These are phyloP conservation scores for Larimichthys crocea DNA, from an alignment of 2,113 vertebrate species.

Conservation along the genomic window DNA sequence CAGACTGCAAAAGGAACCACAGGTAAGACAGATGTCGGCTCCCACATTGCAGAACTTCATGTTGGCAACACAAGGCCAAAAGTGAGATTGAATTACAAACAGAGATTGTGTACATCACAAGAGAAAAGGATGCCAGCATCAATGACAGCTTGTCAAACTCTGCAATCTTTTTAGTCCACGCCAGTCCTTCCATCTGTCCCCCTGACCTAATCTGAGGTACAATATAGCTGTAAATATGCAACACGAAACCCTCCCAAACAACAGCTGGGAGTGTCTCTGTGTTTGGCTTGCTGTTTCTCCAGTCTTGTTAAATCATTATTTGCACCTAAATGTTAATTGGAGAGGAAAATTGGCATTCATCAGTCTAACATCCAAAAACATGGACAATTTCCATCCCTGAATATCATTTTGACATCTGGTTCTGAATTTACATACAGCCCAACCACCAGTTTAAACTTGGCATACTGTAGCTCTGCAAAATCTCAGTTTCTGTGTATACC, in stretches of 20 bases:
- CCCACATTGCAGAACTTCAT: constrained; percentile 28
- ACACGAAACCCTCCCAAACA: constrained; percentile 30
- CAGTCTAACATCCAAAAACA: neutral
- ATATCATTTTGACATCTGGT: constrained; percentile 23
- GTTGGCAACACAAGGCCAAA: constrained; percentile 63
- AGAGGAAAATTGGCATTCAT: constrained; percentile 13
- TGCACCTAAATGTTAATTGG: constrained; percentile 24
- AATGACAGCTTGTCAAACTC: constrained; percentile 66
- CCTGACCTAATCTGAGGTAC: constrained; percentile 29
- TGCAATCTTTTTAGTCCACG: constrained; percentile 40
- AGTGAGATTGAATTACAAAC: constrained; percentile 66
- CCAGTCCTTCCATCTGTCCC: constrained; percentile 54
- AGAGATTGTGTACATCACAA: constrained; percentile 27
- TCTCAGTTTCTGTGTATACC: constrained; percentile 4
- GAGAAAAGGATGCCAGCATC: constrained; percentile 51
- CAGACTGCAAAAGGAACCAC: constrained; percentile 88
- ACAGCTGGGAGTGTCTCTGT: constrained; percentile 35
- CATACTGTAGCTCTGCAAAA: neutral
- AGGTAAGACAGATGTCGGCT: constrained; percentile 82
- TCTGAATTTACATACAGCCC: constrained; percentile 1
- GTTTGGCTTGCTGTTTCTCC: constrained; percentile 15
- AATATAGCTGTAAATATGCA: constrained; percentile 53
- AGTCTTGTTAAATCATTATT: constrained; percentile 27
- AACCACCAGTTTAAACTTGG: neutral
- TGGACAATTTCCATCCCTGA: constrained; percentile 6